Evolutionary conservation across 1,140 invertebrate species (phyloP), one percentile per base, ranked within the genome.

Genomic region (Panagrolaimus sp.): DNA sequence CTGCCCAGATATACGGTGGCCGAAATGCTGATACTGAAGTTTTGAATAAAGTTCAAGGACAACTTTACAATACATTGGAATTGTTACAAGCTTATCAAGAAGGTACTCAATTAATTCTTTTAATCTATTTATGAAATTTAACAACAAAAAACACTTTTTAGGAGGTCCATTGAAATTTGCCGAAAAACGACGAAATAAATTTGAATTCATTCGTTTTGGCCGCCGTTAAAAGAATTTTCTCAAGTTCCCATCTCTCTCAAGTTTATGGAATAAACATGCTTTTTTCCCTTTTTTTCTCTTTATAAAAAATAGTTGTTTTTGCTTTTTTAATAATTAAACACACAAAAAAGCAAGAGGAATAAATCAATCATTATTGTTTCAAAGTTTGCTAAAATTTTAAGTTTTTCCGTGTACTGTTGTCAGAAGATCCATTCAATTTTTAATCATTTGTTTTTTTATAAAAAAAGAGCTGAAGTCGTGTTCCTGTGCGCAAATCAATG

Each of bases 191-290:
- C 45, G 72, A 67, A 76, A 76, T 68, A 76, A 76, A 43, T 76
- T 76, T 43, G 75, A 76, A 65, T 76, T 76, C 69, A 76, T 76
- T 45, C 75, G 75, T n/a, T 76, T 76, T 64, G 75, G 75, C 26
- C 32, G 74, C 62, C 43, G 64, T 66, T 72, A 55, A 47, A 63
- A 38, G 28, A 17, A 21, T 15, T n/a, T 58, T 28, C 52, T 28
- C 52, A 58, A 26, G n/a, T 28, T 58, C 17, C 28, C 52, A n/a
- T n/a, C 52, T 58, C 12, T 58, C 28, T 28, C 28, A 58, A 58
- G 21, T 58, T n/a, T n/a, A 58, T 21, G 28, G 28, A 17, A 52
- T 21, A 21, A 58, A 12, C 52, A 58, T 58, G 52, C 28, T 21
- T 28, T 58, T 26, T 58, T 8, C 52, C 52, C 28, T 5, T 12